Evolutionary conservation across 2,888 invertebrate genomes (phyloP).

Genomic region (Baccha elongata): DNA sequence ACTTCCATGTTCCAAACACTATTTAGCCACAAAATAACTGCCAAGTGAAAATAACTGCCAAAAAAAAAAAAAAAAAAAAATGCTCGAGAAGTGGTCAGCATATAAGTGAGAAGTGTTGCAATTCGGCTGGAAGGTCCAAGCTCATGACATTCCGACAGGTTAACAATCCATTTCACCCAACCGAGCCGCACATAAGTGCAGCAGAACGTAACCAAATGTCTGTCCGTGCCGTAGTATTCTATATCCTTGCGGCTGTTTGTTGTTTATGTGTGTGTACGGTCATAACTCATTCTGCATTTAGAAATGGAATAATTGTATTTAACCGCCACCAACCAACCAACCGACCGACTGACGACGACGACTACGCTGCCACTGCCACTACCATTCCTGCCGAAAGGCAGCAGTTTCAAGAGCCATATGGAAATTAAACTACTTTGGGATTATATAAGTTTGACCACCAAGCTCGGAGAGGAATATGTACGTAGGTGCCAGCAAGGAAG

Average conservation of each 20-base stretch:
- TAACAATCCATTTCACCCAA: conserved; percentile 53
- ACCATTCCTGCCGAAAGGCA: conserved; percentile 24
- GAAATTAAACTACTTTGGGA: conserved; percentile 30
- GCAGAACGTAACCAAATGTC: conserved; percentile 49
- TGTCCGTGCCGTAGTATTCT: neutral
- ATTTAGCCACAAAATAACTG: conserved; percentile 2
- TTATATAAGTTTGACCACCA: conserved; percentile 30
- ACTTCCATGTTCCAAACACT: neutral
- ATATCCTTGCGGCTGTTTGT: neutral
- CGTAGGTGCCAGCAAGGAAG: conserved; percentile 4
- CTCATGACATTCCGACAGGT: conserved; percentile 70
- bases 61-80: conserved; percentile 14
- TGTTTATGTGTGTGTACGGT: conserved; percentile 16
- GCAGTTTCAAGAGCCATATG: conserved; percentile 49
- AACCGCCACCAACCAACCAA: conserved; percentile 4
- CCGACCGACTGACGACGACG: neutral
- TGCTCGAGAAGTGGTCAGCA: neutral
- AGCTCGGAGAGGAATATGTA: neutral
- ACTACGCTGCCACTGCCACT: neutral
- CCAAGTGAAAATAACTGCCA: neutral
- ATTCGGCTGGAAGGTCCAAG: conserved; percentile 7
- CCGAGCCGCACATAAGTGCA: conserved; percentile 32
- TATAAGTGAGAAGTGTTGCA: conserved; percentile 7
- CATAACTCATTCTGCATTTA: conserved; percentile 60
- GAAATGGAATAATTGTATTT: conserved; percentile 35